Percentiles rank a stretch among this genome's conserved stretches.
Conservation (phyloP, 2,888 invertebrate genomes). For the Glyphotaelius pellucidus region DNA sequence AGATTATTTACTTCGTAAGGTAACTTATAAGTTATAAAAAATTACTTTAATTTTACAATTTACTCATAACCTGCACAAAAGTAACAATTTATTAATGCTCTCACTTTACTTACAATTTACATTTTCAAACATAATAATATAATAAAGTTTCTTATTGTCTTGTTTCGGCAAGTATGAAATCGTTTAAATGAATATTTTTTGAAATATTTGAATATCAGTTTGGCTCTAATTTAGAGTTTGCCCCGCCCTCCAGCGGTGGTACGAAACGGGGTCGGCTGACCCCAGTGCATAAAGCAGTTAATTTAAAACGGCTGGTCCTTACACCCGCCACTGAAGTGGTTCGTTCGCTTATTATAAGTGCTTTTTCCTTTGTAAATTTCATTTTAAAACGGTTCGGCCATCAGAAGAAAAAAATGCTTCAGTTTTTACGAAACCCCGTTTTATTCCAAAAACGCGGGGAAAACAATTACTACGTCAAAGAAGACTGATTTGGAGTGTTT, state of each 20-base stretch:
- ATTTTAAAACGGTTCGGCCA: slow-evolving; percentile 21
- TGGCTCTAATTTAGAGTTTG: background rate
- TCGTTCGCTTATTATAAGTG: background rate
- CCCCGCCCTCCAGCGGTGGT: background rate
- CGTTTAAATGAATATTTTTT: background rate
- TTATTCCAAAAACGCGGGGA: background rate
- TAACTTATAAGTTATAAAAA: too few relatives aligned
- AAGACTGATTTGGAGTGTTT: background rate
- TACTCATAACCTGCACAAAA: too few relatives aligned
- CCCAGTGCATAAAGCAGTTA: slow-evolving; percentile 11
- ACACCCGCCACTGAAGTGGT: slow-evolving; percentile 6
- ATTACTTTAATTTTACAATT: too few relatives aligned
- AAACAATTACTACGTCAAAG: slow-evolving; percentile 6
- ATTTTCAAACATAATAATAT: too few relatives aligned
- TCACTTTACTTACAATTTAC: too few relatives aligned
- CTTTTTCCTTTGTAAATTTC: slow-evolving; percentile 12
- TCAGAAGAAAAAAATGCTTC: background rate
- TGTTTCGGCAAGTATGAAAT: background rate
- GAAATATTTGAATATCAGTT: background rate
- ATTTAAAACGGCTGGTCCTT: slow-evolving; percentile 22
- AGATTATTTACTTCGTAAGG: too few relatives aligned
- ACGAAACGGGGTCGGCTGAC: background rate
- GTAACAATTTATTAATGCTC: too few relatives aligned
- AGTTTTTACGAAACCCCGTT: slow-evolving; percentile 10
- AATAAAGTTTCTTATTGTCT: too few relatives aligned